Base-by-base conservation (phyloP, 2,888 invertebrate species). In the Fragum whitleyi region DNA sequence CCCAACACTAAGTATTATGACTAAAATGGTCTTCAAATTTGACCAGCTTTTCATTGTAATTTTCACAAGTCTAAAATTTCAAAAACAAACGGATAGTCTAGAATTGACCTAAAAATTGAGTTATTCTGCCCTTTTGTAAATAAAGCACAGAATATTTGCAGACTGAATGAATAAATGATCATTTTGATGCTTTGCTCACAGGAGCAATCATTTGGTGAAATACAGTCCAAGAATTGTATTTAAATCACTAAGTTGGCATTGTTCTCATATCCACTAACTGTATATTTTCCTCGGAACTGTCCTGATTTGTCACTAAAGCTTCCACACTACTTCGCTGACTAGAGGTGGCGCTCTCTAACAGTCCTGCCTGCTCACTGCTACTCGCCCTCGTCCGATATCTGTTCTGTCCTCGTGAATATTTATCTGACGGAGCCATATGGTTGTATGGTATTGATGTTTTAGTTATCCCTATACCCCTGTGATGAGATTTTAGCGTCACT, bases 261-360 rank as follows among this genome's bases (percentile, higher is more conserved):
- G 79, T 77, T 29, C 79, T 81, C 85, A 85, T 85, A 73, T 79
- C 79, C 1, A 79, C 82, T 11, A 85, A 73, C 19, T 79, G 74
- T 42, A 85, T 77, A 71, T 77, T 79, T 61, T 84, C 84, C 51
- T 78, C 81, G 1, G 76, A 79, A 59, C 85, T 81, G 26, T 73
- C 72, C 16, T 47, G 57, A n/a, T 74, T 62, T 11, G 76, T 77
- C 1, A 80, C 78, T 6, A 85, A 70, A 0, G 70, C 85, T 47
- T 83, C 86, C 11, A 85, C 83, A 77, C 87, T 89, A 67, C 88
- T 88, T n/a, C 86, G 77, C 61, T 86, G 87, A 74, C 89, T 88
- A 3, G 89, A 89, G 23, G 86, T 87, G 7, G 86, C 87, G 79
- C 89, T 89, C 73, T 89, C 89, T 47, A 89, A 73, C 36, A 89